These are phyloP conservation scores for Octomys mimax DNA, from an alignment of 2,797 vertebrate species.

Conservation along the genomic window DNA sequence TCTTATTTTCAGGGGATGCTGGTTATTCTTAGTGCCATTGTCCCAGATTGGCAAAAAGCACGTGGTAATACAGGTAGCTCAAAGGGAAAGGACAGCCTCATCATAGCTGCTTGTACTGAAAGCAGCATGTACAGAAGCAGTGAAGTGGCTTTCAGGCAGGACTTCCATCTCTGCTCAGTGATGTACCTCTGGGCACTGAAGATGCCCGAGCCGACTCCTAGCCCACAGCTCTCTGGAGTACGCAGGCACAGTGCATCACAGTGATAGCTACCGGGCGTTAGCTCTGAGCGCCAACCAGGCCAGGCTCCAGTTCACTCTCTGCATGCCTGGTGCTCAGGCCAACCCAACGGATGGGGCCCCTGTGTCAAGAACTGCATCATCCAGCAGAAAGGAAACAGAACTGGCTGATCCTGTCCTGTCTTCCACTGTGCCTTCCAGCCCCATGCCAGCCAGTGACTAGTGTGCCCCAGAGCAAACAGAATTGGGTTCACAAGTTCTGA, in stretches of 20 bases:
- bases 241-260: accelerated
- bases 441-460: accelerated
- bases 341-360: accelerated
- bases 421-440: not conserved
- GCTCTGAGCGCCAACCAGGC: not conserved
- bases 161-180: constrained; percentile 72
- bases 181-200: not conserved
- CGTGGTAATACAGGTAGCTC: not conserved
- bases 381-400: not conserved
- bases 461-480: not conserved
- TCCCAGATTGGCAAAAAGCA: not conserved
- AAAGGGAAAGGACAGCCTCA: constrained; percentile 64
- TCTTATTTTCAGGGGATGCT: not conserved
- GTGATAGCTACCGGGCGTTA: accelerated
- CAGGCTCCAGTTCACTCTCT: not conserved
- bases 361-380: not conserved
- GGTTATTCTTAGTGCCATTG: accelerated
- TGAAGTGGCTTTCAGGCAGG: constrained; percentile 69
- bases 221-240: constrained; percentile 56
- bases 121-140: constrained; percentile 55
- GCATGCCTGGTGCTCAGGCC: accelerated
- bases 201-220: constrained; percentile 73
- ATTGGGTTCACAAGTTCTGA: not conserved
- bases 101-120: constrained; percentile 70
- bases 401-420: accelerated